phyloP scores from a whole-genome alignment of 2,113 vertebrate genomes.

The Blennius ocellaris region DNA sequence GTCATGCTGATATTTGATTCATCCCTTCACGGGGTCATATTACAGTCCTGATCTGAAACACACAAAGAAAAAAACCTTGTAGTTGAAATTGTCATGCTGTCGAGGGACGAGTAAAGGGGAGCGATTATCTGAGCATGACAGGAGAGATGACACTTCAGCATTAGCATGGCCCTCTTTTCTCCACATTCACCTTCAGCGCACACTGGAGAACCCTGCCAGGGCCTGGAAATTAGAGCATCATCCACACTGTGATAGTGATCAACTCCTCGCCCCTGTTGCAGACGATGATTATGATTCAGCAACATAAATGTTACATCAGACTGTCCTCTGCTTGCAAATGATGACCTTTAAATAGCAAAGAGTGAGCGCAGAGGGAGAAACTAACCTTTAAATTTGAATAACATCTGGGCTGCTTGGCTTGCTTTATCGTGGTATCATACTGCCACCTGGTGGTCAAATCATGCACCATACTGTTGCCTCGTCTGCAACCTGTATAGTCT shows the following conservation, averaged over 20 bases:
- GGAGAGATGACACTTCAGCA: conserved; percentile 2
- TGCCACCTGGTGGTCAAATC: conserved; percentile 70
- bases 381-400: conserved; percentile 62
- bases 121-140: neutral
- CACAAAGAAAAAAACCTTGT: neutral
- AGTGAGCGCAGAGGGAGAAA: conserved; percentile 47
- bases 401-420: conserved; percentile 39
- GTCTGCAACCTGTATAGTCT: neutral
- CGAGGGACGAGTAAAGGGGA: conserved; percentile 5
- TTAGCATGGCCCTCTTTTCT: conserved; percentile 6
- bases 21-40: conserved; percentile 31
- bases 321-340: conserved; percentile 61
- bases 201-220: neutral
- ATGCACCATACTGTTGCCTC: neutral
- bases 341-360: conserved; percentile 66
- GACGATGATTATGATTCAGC: conserved; percentile 47
- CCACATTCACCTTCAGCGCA: conserved; percentile 24
- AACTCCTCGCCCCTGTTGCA: conserved; percentile 13
- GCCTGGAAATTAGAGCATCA: conserved; percentile 26
- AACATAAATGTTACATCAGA: conserved; percentile 66
- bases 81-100: conserved; percentile 22
- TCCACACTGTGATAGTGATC: conserved; percentile 51
- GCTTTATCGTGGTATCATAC: conserved; percentile 54
- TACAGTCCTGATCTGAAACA: conserved; percentile 1
- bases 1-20: conserved; percentile 57